Evolutionary conservation across 2,113 vertebrate species (phyloP), one percentile per base, ranked within the genome.

Genomic region (Petromus typicus): DNA sequence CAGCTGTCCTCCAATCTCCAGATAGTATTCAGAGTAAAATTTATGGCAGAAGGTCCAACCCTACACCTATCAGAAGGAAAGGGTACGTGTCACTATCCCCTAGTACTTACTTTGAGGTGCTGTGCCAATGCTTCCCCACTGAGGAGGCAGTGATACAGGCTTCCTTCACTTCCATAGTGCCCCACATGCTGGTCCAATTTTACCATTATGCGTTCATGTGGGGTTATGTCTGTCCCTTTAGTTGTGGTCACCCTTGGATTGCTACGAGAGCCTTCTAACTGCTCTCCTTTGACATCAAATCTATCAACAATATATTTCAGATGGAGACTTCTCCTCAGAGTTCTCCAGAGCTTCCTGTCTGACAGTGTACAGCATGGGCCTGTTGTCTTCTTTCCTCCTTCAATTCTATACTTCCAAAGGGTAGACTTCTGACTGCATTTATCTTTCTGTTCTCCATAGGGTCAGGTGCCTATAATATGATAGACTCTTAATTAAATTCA

Each of bases 1-100:
- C 97, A 95, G 94, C 92, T 98, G 95, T 97, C 88, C 59, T 95
- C 83, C 59, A 2, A 64, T 96, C 91, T 92, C 90, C 96, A 95
- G 37, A 59, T 48, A 30, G 56, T 93, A 93, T 95, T 97, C 95
- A 96, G 96, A 91, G 93, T 6, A 75, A 97, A 86, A 85, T 98
- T 98, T 96, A 90, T 56, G 85, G 80, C 43, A 4, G 75, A 63
- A 7, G 69, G 40, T 18, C 54, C 40, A 3, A 37, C 16, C 6
- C 0, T 45, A 69, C 2, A 18, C 90, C 66, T 92, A 45, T 89
- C 17, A 45, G 64, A 59, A 87, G 86, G 83, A 90, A 89, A 66
- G 61, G 67, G 34, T n/a, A 7, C 63, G 61, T 40, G 17, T n/a
- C 14, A 59, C 67, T 10, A 20, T 30, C 59, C n/a, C 83, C 45